Evolutionary conservation across 2,888 invertebrate species (phyloP).

Genomic region (Temnothorax ravouxi): DNA sequence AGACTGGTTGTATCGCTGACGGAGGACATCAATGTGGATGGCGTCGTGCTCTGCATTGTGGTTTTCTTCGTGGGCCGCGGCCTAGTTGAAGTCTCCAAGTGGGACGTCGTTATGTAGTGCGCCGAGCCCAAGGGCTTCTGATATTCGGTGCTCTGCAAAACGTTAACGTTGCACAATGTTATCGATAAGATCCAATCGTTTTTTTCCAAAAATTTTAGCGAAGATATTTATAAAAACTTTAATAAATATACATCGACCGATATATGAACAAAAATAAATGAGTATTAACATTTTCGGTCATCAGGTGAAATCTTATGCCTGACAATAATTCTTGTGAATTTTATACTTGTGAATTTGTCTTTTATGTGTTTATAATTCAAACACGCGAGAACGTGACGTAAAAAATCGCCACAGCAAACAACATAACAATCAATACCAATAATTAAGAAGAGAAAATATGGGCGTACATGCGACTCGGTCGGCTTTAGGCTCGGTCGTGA

Average conservation of each 20-base stretch:
- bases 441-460: conserved; percentile 58
- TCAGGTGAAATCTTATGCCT: too few species aligned
- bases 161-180: too few species aligned
- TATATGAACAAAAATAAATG: too few species aligned
- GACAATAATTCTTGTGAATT: background rate
- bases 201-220: too few species aligned
- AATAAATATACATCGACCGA: too few species aligned
- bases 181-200: too few species aligned
- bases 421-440: background rate
- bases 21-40: conserved; percentile 84
- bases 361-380: background rate
- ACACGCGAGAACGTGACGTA: background rate
- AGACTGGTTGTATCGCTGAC: conserved; percentile 83
- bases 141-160: conserved; percentile 80
- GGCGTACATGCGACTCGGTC: conserved; percentile 82
- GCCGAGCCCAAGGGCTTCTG: conserved; percentile 88
- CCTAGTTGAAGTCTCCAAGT: conserved; percentile 83
- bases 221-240: too few species aligned
- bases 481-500: conserved; percentile 83
- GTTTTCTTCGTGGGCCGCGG: conserved; percentile 84
- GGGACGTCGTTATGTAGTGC: conserved; percentile 90
- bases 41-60: conserved; percentile 79
- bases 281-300: too few species aligned
- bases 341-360: background rate
- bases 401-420: background rate